These are phyloP conservation scores for Lindbergichthys nudifrons DNA, from an alignment of 2,797 vertebrate genomes.

Conservation along the genomic window DNA sequence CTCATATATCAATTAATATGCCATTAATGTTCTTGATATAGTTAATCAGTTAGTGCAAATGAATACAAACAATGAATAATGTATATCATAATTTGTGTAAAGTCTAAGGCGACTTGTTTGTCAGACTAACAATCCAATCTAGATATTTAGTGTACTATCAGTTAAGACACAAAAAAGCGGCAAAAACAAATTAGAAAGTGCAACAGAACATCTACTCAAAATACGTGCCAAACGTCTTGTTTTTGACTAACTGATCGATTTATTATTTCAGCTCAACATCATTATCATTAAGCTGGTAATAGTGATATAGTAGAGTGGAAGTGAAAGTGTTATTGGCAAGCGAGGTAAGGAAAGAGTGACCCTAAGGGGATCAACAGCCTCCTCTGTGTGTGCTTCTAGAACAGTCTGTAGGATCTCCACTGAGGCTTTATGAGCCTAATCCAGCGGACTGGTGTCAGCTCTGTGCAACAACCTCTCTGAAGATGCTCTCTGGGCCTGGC, in stretches of 20 bases:
- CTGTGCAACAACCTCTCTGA: constrained; percentile 20
- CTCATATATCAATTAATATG: background rate
- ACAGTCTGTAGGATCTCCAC: background rate
- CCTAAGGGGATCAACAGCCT: background rate
- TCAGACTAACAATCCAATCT: background rate
- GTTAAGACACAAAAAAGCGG: background rate
- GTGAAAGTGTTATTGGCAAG: background rate
- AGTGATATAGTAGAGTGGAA: background rate
- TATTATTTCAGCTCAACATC: background rate
- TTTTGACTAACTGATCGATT: background rate
- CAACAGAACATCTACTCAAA: background rate
- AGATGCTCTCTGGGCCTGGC: background rate
- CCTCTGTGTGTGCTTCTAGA: background rate
- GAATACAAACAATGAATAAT: background rate
- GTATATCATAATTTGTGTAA: background rate
- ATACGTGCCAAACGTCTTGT: background rate
- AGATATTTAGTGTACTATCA: background rate
- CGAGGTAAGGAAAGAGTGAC: background rate
- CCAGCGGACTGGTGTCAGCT: constrained; percentile 4
- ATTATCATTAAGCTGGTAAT: constrained; percentile 5
- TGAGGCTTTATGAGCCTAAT: constrained; percentile 15
- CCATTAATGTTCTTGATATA: background rate
- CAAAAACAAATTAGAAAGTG: background rate
- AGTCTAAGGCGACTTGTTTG: background rate
- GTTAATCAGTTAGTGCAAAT: background rate